phyloP scores from a whole-genome alignment of 2,113 vertebrate species.

The Embiotoca jacksoni region DNA sequence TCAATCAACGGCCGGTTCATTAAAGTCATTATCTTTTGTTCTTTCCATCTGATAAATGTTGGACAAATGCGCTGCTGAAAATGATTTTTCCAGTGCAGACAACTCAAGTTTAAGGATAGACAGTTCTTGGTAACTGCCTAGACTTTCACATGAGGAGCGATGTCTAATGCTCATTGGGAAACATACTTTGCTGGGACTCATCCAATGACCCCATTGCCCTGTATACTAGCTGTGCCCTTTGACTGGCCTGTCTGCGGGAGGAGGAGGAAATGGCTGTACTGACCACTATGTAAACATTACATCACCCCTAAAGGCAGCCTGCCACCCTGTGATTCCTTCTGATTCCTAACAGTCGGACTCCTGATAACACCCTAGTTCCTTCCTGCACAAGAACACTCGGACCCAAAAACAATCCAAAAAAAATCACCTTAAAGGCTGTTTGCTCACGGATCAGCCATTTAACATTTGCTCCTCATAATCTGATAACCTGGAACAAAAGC shows the following conservation, averaged over 20 bases:
- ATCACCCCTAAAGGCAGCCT: conserved; percentile 70
- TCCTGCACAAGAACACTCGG: conserved; percentile 73
- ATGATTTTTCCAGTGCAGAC: not conserved
- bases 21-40: not conserved
- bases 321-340: conserved; percentile 51
- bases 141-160: not conserved
- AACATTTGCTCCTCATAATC: conserved; percentile 45
- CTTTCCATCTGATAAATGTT: not conserved
- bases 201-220: conserved; percentile 30
- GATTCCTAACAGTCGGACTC: conserved; percentile 51
- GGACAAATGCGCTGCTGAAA: not conserved
- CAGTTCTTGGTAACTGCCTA: not conserved
- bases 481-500: conserved; percentile 54
- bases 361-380: conserved; percentile 78
- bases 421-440: conserved; percentile 64
- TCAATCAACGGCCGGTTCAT: not conserved
- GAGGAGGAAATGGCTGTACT: conserved; percentile 78
- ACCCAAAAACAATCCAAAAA: conserved; percentile 63
- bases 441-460: conserved; percentile 49
- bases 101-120: not conserved
- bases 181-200: conserved; percentile 31
- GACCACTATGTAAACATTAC: conserved; percentile 79
- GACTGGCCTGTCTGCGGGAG: conserved; percentile 52
- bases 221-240: conserved; percentile 55
- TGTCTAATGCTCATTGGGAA: conserved; percentile 13